Evolutionary conservation across 2,113 vertebrate genomes (phyloP).

Genomic region (Cariama cristata): DNA sequence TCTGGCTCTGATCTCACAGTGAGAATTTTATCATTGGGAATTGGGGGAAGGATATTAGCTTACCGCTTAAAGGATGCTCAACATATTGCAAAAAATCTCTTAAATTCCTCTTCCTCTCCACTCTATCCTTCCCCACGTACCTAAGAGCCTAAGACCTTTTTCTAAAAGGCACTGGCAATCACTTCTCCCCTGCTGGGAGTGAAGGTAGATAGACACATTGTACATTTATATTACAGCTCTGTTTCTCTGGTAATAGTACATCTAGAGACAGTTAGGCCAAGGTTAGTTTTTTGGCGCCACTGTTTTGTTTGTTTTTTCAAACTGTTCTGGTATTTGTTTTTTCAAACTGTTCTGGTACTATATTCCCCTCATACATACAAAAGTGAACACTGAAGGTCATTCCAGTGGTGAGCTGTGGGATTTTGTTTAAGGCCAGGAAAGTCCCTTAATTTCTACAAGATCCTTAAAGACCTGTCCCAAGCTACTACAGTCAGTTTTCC

Average conservation of each 20-base stretch:
- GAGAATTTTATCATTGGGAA: neutral
- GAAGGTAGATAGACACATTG: neutral
- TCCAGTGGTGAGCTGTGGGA: neutral
- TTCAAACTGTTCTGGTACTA: neutral
- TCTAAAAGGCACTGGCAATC: neutral
- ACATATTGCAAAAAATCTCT: neutral
- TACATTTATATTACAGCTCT: neutral
- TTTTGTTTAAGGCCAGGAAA: neutral
- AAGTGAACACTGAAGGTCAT: neutral
- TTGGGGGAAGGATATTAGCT: neutral
- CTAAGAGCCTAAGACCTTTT: neutral
- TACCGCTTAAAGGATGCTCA: neutral
- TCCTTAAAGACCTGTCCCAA: neutral
- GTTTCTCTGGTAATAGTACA: neutral
- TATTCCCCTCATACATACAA: neutral
- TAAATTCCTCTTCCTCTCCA: neutral
- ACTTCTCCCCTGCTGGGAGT: neutral
- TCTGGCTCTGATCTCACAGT: neutral
- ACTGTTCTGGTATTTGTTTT: neutral
- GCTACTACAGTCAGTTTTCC: fast-evolving
- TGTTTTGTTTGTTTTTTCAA: neutral
- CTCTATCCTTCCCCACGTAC: neutral
- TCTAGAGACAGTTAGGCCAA: neutral
- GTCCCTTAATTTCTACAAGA: neutral
- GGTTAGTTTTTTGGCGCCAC: neutral